Percentiles rank a stretch among this genome's conserved stretches.
These are phyloP conservation scores for Semicossyphus pulcher DNA, from an alignment of 2,113 vertebrate genomes.

Conservation along the genomic window DNA sequence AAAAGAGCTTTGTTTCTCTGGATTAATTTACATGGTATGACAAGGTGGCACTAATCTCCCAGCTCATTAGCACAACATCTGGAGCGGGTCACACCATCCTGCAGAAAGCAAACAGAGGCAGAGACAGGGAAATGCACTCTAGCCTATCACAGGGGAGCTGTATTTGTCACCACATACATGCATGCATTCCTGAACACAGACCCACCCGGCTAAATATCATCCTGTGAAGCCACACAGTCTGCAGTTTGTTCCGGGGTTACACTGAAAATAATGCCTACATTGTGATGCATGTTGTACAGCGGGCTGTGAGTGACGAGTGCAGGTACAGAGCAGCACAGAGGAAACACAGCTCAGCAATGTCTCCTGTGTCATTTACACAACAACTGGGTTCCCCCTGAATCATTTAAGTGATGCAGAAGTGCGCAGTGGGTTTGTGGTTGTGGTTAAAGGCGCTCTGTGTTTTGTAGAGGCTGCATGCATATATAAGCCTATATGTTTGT, in stretches of 20 bases:
- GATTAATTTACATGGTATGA: conserved; percentile 47
- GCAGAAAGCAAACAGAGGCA: conserved; percentile 50
- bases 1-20: conserved; percentile 20
- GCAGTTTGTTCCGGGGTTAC: conserved; percentile 19
- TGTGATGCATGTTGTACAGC: conserved; percentile 2
- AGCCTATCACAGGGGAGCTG: conserved; percentile 35
- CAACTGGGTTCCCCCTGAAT: conserved; percentile 32
- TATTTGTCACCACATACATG: conserved; percentile 29
- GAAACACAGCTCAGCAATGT: conserved; percentile 45
- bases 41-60: conserved; percentile 56
- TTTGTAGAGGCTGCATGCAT: conserved; percentile 6
- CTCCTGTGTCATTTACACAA: conserved; percentile 38
- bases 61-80: conserved; percentile 72
- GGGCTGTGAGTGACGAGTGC: conserved; percentile 48
- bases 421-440: conserved; percentile 1
- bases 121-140: conserved; percentile 37
- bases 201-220: background rate
- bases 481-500: background rate
- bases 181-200: conserved; percentile 6
- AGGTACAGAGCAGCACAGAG: conserved; percentile 23
- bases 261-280: background rate
- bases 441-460: conserved; percentile 2
- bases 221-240: background rate
- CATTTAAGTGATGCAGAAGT: conserved; percentile 1
- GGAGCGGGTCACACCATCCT: conserved; percentile 65